A percentile compares a stretch with the other conserved stretches of the same genome.
Evolutionary conservation across 2,797 vertebrate genomes (phyloP).

Genomic region (Bucorvus abyssinicus): DNA sequence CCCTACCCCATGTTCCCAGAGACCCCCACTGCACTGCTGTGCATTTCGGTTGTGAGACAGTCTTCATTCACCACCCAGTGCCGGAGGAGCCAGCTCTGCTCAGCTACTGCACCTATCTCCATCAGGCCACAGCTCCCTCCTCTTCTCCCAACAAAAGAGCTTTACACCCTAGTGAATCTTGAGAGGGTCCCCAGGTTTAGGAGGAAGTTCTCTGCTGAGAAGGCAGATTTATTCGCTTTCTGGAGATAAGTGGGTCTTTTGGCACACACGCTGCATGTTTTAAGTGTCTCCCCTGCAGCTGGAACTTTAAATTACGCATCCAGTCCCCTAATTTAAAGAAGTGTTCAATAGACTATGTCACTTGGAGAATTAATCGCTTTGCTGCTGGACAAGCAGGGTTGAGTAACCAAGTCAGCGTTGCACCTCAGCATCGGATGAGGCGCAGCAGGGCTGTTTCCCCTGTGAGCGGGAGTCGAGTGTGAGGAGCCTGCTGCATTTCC

Average conservation of each 20-base stretch:
- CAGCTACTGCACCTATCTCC: background rate
- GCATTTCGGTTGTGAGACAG: background rate
- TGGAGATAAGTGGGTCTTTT: background rate
- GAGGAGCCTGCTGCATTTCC: background rate
- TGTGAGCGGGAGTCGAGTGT: accelerated
- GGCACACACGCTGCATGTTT: background rate
- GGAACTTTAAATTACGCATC: background rate
- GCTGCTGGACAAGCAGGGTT: background rate
- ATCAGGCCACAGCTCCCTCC: background rate
- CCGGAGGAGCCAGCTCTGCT: background rate
- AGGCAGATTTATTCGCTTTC: background rate
- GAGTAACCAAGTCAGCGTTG: background rate
- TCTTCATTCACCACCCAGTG: background rate
- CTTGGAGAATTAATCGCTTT: slow-evolving; percentile 20
- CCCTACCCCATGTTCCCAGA: background rate
- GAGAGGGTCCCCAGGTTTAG: background rate
- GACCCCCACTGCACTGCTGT: background rate
- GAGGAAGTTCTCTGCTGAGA: background rate
- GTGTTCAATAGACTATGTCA: background rate
- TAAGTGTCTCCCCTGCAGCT: slow-evolving; percentile 1
- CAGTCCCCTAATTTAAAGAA: background rate
- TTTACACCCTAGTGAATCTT: background rate
- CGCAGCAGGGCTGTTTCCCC: background rate
- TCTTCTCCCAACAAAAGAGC: background rate
- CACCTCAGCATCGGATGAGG: background rate